Evolutionary conservation across 2,888 invertebrate species (phyloP), one percentile per base, ranked within the genome.

Genomic region (Raillietiella orientalis): DNA sequence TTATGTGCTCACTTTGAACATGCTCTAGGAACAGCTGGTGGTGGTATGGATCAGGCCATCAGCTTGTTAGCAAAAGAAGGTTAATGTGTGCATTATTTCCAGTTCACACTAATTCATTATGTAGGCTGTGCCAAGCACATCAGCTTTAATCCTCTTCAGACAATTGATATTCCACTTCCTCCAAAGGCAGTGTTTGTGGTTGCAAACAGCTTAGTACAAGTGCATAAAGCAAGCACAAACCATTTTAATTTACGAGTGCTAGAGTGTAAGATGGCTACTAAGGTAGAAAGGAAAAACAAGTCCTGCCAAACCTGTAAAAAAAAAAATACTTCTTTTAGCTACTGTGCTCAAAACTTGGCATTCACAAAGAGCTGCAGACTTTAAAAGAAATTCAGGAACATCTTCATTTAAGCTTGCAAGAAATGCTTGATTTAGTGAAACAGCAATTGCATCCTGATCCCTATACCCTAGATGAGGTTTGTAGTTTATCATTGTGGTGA

Each of bases 41-140:
- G 96, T 21, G 96, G 96, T 31, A 99, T 99, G 96, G 96, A 99
- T 49, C 96, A 99, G 50, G 90, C 96, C 0, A 87, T 90, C 38
- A 82, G 79, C 26, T 75, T 87, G 46, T 56, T 90, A 21, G 93
- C 74, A 3, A 61, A 51, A 26, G 33, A 39, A 26, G 52, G 52
- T 38, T 42, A 36, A 13, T 14, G n/a, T n/a, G n/a, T 11, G 17
- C n/a, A 26, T 11, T 11, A 21, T 6, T 23, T 24, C 6, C 15
- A 6, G 9, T 28, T 28, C 8, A n/a, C 9, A 19, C 26, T 28
- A n/a, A 21, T 22, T 23, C 30, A 19, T 2, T 27, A 42, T 42
- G 8, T 35, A 62, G 64, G 71, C 33, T 63, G 63, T 39, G 79
- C 90, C 1, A 82, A 82, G 44, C 59, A 71, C 38, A 93, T 96